Evolutionary conservation across 2,888 invertebrate genomes (phyloP), one percentile per base, ranked within the genome.

Genomic region (Incurvaria masculella): DNA sequence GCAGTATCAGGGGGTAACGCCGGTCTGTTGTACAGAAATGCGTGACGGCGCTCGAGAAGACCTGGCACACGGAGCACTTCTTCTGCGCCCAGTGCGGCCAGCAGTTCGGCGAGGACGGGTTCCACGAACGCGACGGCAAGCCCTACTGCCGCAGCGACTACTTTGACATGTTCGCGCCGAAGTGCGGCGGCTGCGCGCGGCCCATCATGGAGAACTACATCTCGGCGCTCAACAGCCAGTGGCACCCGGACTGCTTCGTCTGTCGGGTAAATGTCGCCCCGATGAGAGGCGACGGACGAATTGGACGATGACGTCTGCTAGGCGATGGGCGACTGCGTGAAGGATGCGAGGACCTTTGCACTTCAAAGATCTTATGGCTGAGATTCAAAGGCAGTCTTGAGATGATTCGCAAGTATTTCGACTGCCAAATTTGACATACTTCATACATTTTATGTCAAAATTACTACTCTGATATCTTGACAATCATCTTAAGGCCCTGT

Each of bases 31-130:
- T 83, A 49, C 81, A 97, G 97, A 97, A 97, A 93, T 98, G 97
- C 80, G 94, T 98, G 53, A 97, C 97, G 2, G 98, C 97, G 10
- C 75, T 98, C 68, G 96, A 97, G 69, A 94, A 94, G 74, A 97
- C 96, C 56, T 98, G 97, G 96, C 98, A 98, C 69, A 95, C 97
- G 61, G 97, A 98, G 69, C 97, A 97, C 76, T 98, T 98, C 84
- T 94, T 96, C 82, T 98, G 98, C 76, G 94, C 94, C 54, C 94
- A 96, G 65, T 98, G 98, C 69, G 96, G 96, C 41, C 91, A 94
- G 66, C 94, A 94, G 66, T 97, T 98, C 65, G 97, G 97, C 11
- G 97, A 97, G 60, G 96, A 97, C 53, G 97, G 97, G 38, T 98
- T 97, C 83, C 97, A 98, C 76, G 98, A 98, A 69, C 83, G 91